Evolutionary conservation across 1,140 invertebrate genomes (phyloP).

Genomic region (Zelostemma sp.): DNA sequence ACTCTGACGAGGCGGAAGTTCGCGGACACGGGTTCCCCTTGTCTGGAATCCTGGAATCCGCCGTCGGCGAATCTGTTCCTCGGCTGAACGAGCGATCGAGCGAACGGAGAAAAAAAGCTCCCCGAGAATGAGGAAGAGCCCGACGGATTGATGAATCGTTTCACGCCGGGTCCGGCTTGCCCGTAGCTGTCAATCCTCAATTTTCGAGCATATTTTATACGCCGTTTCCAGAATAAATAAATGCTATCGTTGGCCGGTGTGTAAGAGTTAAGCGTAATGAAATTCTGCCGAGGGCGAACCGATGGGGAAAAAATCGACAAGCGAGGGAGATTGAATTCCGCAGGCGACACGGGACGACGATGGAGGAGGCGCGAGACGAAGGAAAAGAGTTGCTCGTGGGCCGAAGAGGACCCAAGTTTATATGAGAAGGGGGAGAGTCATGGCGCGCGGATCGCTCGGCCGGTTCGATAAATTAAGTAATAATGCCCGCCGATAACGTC

Average conservation of each 20-base stretch:
- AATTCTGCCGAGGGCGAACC: neutral
- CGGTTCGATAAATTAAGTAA: slow-evolving; percentile 59
- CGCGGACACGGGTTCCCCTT: slow-evolving; percentile 43
- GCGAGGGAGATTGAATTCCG: neutral
- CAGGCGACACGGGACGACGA: slow-evolving; percentile 7
- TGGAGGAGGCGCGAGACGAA: slow-evolving; percentile 13
- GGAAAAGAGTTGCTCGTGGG: slow-evolving; percentile 1
- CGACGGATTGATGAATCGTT: too few relatives aligned
- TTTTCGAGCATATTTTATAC: too few relatives aligned
- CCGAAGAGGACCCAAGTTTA: too few relatives aligned
- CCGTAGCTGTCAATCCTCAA: neutral
- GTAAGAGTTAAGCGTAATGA: too few relatives aligned
- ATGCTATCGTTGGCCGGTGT: too few relatives aligned
- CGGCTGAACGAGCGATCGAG: slow-evolving; percentile 27
- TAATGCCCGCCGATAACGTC: slow-evolving; percentile 58
- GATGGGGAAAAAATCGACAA: neutral
- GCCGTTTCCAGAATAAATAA: too few relatives aligned
- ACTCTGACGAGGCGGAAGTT: slow-evolving; percentile 57
- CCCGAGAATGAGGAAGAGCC: too few relatives aligned
- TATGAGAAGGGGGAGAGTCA: slow-evolving; percentile 20
- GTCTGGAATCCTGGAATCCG: slow-evolving; percentile 46
- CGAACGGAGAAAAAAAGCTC: too few relatives aligned
- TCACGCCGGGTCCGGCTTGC: neutral
- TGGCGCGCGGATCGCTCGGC: slow-evolving; percentile 24
- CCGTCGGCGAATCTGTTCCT: slow-evolving; percentile 18